Base-by-base conservation (phyloP, 2,797 vertebrate genomes). In the Myioborus miniatus region DNA sequence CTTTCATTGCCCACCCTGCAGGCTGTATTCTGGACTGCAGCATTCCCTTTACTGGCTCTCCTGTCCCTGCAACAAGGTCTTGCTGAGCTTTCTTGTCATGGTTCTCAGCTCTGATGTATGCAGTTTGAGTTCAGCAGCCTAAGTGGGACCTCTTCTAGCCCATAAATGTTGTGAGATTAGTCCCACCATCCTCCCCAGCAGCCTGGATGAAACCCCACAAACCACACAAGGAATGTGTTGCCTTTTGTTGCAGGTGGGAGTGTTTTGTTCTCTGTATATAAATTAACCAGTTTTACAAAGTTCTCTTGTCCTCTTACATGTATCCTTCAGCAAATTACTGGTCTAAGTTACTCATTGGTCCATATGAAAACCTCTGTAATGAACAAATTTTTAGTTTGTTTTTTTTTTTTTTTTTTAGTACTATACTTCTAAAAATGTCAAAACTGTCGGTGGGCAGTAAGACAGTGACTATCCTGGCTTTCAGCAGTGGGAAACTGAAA, bases 201-300 rank as follows among this genome's bases (percentile, higher is more conserved):
- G 15, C 32, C 47, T 69, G 26, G 20, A 15, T 69, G 49, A 58
- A 60, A 56, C 15, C 8, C 4, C 27, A 11, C 29, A 49, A 55
- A 56, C 50, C 50, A 43, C 16, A 23, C 2, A 24, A n/a, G 3
- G 3, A 53, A 24, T 1, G 0, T 15, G 39, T 46, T 64, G 9
- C 34, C 2, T 84, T 74, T 65, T 49, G 21, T 53, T 80, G 11
- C 22, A 15, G 8, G 12, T 63, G 12, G 27, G 7, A 36, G 10
- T 22, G 15, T 65, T 77, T 53, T 64, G 17, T 50, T 70, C 15
- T 63, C 26, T 20, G 13, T 47, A 2, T 34, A 5, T 69, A 32
- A 72, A 58, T 77, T 15, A 67, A 53, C 6, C 17, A 10, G 5
- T 52, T 80, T 72, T 74, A 27, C 8, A 15, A 53, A 64, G 7